These are phyloP conservation scores for Eutrigla gurnardus DNA, from an alignment of 2,797 vertebrate species.

Conservation along the genomic window DNA sequence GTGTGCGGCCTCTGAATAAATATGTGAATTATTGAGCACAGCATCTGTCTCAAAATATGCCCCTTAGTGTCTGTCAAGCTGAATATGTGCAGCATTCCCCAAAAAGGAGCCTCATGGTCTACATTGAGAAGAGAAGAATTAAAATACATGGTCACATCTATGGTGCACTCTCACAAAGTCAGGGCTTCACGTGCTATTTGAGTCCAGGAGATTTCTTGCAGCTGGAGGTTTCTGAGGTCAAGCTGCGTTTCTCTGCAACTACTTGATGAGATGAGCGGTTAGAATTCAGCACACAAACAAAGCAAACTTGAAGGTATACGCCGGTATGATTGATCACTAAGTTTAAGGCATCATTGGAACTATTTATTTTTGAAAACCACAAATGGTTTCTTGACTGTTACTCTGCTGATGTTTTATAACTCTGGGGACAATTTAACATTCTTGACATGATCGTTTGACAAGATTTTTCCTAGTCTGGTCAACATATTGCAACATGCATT, in stretches of 20 bases:
- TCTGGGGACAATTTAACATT: background rate
- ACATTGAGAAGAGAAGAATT: constrained; percentile 21
- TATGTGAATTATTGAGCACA: constrained; percentile 61
- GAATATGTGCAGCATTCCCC: constrained; percentile 35
- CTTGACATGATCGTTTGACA: background rate
- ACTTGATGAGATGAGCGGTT: background rate
- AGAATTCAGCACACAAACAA: background rate
- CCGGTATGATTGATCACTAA: background rate
- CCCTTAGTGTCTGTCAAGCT: constrained; percentile 52
- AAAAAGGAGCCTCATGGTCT: constrained; percentile 10
- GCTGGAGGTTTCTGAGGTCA: constrained; percentile 19
- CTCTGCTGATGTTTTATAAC: constrained; percentile 3
- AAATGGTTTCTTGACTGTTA: background rate
- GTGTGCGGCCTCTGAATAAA: constrained; percentile 49
- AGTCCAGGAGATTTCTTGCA: constrained; percentile 3
- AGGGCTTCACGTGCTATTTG: constrained; percentile 7
- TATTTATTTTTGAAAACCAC: background rate
- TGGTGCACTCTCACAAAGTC: background rate
- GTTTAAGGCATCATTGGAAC: constrained; percentile 2
- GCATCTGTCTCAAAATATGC: constrained; percentile 62
- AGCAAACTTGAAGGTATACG: background rate
- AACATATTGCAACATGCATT: background rate
- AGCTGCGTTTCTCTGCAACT: background rate
- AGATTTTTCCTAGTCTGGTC: background rate
- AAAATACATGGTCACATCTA: constrained; percentile 18